Evolutionary conservation across 2,797 vertebrate species (phyloP).

Genomic region (Botia kubotai): DNA sequence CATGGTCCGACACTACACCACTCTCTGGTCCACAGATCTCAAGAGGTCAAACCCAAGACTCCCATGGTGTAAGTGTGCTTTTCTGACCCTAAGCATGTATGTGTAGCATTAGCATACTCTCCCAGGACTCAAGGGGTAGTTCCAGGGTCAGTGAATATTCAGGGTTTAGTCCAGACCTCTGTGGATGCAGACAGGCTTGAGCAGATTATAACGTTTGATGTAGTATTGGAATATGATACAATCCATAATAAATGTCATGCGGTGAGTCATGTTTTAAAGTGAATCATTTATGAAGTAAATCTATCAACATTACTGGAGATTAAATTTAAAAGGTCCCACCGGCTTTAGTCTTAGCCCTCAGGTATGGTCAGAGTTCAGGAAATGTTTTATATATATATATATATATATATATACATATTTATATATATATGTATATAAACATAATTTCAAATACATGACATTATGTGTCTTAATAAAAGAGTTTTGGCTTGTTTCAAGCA

Average conservation of each 20-base stretch:
- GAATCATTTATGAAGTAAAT: background rate
- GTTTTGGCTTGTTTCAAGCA: too few species aligned
- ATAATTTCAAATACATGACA: too few species aligned
- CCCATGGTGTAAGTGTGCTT: slow-evolving; percentile 6
- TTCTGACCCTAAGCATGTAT: slow-evolving; percentile 6
- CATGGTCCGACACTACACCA: slow-evolving; percentile 12
- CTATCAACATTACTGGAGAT: background rate
- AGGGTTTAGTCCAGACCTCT: background rate
- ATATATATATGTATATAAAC: too few species aligned
- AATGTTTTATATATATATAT: background rate
- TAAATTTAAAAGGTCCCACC: background rate
- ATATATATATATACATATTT: too few species aligned
- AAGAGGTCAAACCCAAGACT: slow-evolving; percentile 27
- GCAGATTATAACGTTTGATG: background rate
- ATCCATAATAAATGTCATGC: background rate
- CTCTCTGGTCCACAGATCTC: background rate
- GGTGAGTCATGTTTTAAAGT: background rate
- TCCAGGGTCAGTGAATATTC: slow-evolving; percentile 19
- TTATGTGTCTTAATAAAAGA: too few species aligned
- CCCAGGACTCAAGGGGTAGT: background rate
- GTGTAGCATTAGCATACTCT: slow-evolving; percentile 16
- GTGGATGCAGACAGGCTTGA: background rate
- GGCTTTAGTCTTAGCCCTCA: background rate
- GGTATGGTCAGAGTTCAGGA: background rate
- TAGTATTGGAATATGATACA: background rate